These are phyloP conservation scores for Octomys mimax DNA, from an alignment of 2,797 vertebrate species.

Conservation along the genomic window DNA sequence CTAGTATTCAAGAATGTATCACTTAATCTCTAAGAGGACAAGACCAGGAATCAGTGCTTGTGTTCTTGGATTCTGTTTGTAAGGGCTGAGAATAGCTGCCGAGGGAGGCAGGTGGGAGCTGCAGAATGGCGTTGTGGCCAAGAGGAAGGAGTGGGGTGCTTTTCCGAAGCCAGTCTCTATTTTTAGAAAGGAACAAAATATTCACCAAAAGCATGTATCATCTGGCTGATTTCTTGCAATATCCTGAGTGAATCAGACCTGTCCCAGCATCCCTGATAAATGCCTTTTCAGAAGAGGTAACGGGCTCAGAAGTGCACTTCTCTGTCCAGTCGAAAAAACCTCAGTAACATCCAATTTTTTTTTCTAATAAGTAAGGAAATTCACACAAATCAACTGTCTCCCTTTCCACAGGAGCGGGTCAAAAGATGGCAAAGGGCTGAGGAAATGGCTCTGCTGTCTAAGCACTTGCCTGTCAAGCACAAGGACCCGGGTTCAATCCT, in stretches of 20 bases:
- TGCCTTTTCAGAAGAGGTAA: slow-evolving; percentile 32
- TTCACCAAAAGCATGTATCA: slow-evolving; percentile 4
- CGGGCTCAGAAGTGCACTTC: background rate
- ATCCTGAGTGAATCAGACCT: background rate
- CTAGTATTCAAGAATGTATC: background rate
- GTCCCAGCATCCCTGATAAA: slow-evolving; percentile 32
- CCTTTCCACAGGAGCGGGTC: background rate
- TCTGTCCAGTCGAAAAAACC: background rate
- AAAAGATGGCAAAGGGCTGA: background rate
- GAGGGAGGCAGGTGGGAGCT: background rate
- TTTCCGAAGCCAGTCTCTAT: slow-evolving; percentile 56
- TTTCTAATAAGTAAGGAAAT: background rate
- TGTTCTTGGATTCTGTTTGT: background rate
- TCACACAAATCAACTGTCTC: background rate
- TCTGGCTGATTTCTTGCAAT: background rate
- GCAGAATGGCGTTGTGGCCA: background rate
- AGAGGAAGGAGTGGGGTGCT: slow-evolving; percentile 20
- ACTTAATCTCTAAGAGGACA: background rate
- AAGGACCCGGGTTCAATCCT: no score
- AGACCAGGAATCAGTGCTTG: background rate
- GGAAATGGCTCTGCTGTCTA: no score
- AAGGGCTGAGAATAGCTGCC: background rate
- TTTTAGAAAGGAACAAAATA: slow-evolving; percentile 60
- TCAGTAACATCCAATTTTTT: background rate
- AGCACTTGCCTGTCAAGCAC: no score